Percentiles rank a stretch among this genome's conserved stretches.
These are phyloP conservation scores for Drepana arcuata DNA, from an alignment of 1,140 invertebrate genomes.

Conservation along the genomic window DNA sequence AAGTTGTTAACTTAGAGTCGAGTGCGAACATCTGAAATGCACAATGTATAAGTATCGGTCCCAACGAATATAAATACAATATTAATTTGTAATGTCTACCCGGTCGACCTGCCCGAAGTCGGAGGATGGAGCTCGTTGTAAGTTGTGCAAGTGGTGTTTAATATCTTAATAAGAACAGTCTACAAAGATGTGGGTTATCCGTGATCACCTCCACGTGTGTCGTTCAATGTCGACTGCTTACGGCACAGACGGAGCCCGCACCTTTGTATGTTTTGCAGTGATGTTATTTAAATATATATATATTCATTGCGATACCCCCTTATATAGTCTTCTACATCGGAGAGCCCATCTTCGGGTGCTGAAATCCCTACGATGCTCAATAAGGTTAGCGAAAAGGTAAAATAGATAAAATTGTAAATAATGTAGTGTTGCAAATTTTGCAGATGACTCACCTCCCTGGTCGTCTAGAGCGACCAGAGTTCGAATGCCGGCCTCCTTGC, in stretches of 20 bases:
- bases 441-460: constrained; percentile 96
- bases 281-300: constrained; percentile 53
- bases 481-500: constrained; percentile 99
- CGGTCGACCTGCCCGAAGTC: constrained; percentile 35
- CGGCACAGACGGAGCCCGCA: constrained; percentile 52
- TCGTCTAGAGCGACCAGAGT: constrained; percentile 99
- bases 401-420: constrained; percentile 69
- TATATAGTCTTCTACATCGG: constrained; percentile 42
- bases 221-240: constrained; percentile 24
- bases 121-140: constrained; percentile 44
- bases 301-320: constrained; percentile 50
- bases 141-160: constrained; percentile 68
- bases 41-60: constrained; percentile 56
- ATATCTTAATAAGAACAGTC: constrained; percentile 57
- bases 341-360: constrained; percentile 50
- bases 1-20: constrained; percentile 54
- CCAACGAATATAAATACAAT: constrained; percentile 33
- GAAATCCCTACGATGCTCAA: constrained; percentile 64
- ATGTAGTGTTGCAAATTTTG: constrained; percentile 69
- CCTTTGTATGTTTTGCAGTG: constrained; percentile 62
- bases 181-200: constrained; percentile 69
- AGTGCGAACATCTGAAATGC: constrained; percentile 62
- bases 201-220: constrained; percentile 42
- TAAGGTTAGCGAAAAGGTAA: constrained; percentile 63
- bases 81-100: constrained; percentile 32